Conservation (phyloP, 2,113 vertebrate species). For the Elephas maximus region DNA sequence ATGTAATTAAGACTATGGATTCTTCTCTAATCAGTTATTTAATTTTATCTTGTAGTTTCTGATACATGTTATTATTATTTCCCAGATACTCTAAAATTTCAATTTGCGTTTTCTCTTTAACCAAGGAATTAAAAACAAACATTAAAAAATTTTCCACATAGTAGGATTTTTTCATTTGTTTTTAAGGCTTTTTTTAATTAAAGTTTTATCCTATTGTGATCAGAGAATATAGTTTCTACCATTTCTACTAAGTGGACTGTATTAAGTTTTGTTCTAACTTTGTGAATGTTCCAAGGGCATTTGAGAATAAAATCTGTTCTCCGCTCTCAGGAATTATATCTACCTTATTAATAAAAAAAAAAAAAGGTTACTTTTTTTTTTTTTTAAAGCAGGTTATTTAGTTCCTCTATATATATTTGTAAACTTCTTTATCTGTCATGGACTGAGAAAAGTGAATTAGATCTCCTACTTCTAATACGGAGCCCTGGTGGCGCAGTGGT, state of each 20-base stretch:
- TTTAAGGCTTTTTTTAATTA: background rate
- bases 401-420: background rate
- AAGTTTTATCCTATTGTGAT: background rate
- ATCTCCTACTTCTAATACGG: background rate
- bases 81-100: slow-evolving; percentile 16
- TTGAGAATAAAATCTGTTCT: background rate
- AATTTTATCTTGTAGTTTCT: slow-evolving; percentile 5
- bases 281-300: background rate
- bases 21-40: background rate
- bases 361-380: too few relatives aligned
- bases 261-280: background rate
- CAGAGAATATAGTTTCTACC: background rate
- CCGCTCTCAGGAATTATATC: background rate
- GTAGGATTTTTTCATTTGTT: background rate
- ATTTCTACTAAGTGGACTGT: background rate
- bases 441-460: background rate
- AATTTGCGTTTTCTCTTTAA: background rate
- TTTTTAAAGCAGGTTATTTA: background rate
- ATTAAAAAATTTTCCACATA: background rate
- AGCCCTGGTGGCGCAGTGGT: too few relatives aligned
- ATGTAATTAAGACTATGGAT: background rate
- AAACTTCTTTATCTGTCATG: background rate
- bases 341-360: background rate
- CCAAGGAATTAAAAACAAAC: background rate
- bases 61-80: background rate